Evolutionary conservation across 2,113 vertebrate species (phyloP), one percentile per base, ranked within the genome.

Genomic region (Macheiramphus alcinus): DNA sequence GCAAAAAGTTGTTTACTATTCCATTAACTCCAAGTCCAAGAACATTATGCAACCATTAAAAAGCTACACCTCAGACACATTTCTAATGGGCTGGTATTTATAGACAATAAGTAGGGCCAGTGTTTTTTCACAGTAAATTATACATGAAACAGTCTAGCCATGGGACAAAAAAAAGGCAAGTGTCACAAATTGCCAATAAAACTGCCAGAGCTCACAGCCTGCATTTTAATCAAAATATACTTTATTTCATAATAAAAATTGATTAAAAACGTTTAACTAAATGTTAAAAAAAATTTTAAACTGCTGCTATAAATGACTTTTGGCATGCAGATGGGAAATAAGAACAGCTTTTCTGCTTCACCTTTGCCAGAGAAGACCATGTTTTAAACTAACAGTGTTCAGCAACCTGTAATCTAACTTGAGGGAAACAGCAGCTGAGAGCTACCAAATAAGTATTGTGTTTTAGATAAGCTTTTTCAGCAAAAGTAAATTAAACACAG

Each of bases 111-210:
- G 74, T 45, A 86, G 63, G 74, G 62, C 50, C 79, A 88, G 48
- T 78, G n/a, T 88, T 96, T 88, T 80, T 74, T 80, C 59, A 40
- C 74, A 85, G 36, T 88, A 93, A 96, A 94, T 95, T 94, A 91
- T 73, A 91, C 25, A 84, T 84, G 40, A 74, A 92, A 53, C 42
- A 68, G 43, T 67, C 52, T 50, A 76, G 16, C 23, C 58, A 62
- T 10, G 16, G 58, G 19, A 90, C 27, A 13, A 36, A 84, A 85
- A 88, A 86, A 87, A 76, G 48, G 56, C 22, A 87, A 80, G 45
- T 73, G 53, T 87, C 62, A 59, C 78, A 76, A 95, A 80, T 45
- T 73, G 45, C 45, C 52, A 67, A 53, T 95, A 93, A 95, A 95
- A 68, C 43, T 95, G 89, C 50, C 91, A 89, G 47, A 76, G 36